phyloP scores from a whole-genome alignment of 2,888 invertebrate genomes.

The Leptodirus hochenwartii region DNA sequence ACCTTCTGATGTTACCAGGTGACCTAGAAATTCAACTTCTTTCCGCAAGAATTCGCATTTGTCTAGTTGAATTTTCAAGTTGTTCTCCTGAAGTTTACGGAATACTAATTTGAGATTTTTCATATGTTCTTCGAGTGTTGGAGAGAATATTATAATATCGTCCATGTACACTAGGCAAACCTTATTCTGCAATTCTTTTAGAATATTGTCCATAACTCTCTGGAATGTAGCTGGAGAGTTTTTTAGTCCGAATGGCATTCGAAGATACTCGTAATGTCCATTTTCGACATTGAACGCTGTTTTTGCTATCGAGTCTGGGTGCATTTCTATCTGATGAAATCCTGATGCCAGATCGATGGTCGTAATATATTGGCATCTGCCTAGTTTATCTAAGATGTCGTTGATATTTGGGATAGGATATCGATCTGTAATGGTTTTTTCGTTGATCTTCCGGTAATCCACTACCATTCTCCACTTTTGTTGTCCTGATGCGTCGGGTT shows the following conservation, averaged over 20 bases:
- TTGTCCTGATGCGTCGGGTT: conserved; percentile 12
- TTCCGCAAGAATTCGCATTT: conserved; percentile 9
- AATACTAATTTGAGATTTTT: conserved; percentile 11
- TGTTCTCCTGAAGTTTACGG: conserved; percentile 9
- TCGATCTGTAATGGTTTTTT: conserved; percentile 17
- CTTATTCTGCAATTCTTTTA: conserved; percentile 11
- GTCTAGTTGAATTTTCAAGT: conserved; percentile 13
- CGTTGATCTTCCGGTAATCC: conserved; percentile 16
- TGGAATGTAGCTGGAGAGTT: conserved; percentile 16
- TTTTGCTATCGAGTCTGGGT: conserved; percentile 14
- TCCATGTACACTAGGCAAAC: conserved; percentile 14
- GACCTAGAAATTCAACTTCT: conserved; percentile 9
- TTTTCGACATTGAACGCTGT: conserved; percentile 17
- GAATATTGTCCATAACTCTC: conserved; percentile 14
- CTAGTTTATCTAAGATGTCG: conserved; percentile 19
- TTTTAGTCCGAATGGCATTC: conserved; percentile 17
- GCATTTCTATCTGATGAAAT: conserved; percentile 19
- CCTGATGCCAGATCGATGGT: conserved; percentile 18
- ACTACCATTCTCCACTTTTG: conserved; percentile 14
- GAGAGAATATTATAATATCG: conserved; percentile 13
- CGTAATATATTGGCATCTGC: conserved; percentile 17
- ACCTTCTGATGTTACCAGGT: conserved; percentile 9
- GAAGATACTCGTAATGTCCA: conserved; percentile 16
- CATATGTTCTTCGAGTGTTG: conserved; percentile 12
- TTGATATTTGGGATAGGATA: conserved; percentile 18